phyloP scores from a whole-genome alignment of 1,140 invertebrate species.

The Homarus americanus region DNA sequence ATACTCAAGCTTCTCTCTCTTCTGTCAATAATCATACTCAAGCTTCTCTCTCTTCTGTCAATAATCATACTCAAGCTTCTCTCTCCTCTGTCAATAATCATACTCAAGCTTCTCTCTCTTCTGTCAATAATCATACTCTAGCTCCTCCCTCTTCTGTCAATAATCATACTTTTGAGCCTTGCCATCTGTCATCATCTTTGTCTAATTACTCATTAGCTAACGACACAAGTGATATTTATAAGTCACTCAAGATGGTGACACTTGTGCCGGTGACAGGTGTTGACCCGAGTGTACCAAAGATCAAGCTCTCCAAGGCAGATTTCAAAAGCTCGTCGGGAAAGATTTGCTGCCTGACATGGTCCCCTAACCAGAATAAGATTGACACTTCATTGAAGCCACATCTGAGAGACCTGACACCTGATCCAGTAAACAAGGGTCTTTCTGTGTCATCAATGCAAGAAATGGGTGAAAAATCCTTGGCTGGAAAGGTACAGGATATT shows the following conservation, averaged over 20 bases:
- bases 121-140: background rate
- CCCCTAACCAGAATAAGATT: background rate
- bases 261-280: constrained; percentile 1
- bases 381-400: background rate
- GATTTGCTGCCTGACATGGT: background rate
- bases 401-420: background rate
- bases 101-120: no score
- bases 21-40: background rate
- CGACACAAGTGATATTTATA: background rate
- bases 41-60: background rate
- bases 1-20: no score
- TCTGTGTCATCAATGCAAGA: background rate
- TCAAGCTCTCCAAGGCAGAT: background rate
- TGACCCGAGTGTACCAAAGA: background rate
- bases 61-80: no score
- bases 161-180: no score
- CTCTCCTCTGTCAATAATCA: no score
- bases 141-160: background rate
- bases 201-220: background rate
- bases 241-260: constrained; percentile 1
- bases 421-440: background rate
- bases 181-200: background rate
- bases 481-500: background rate
- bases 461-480: background rate
- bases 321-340: background rate